Evolutionary conservation across 2,797 vertebrate species (phyloP).

Genomic region (Phalloptychus januarius): DNA sequence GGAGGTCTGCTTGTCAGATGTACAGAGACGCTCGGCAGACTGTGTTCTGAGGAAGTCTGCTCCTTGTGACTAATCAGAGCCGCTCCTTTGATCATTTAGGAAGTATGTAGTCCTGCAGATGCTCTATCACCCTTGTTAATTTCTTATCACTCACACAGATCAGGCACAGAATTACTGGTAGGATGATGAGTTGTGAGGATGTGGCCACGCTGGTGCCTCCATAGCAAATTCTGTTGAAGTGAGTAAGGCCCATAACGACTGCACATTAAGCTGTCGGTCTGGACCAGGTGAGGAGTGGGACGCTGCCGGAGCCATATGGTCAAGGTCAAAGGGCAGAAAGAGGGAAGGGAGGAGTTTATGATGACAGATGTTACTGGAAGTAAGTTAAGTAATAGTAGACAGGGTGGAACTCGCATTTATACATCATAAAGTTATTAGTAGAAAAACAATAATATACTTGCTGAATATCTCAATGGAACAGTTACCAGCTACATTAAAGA

Average conservation of each 20-base stretch:
- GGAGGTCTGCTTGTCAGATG: constrained; percentile 8
- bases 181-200: constrained; percentile 50
- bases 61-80: constrained; percentile 47
- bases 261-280: constrained; percentile 9
- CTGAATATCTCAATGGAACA: neutral
- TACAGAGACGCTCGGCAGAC: constrained; percentile 23
- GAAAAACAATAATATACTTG: neutral
- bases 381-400: neutral
- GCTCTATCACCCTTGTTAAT: constrained; percentile 61
- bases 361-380: constrained; percentile 23
- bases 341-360: constrained; percentile 6
- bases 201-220: constrained; percentile 27
- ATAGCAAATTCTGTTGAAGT: constrained; percentile 11
- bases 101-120: constrained; percentile 38
- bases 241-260: constrained; percentile 14
- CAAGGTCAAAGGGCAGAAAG: constrained; percentile 24
- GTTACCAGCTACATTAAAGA: neutral
- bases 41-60: constrained; percentile 20
- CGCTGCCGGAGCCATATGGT: neutral
- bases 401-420: neutral
- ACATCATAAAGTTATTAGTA: neutral
- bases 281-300: neutral
- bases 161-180: constrained; percentile 30
- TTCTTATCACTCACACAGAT: constrained; percentile 54
- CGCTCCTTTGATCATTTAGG: constrained; percentile 55